A percentile compares a stretch with the other conserved stretches of the same genome.
phyloP scores from a whole-genome alignment of 2,888 invertebrate species.

The Tetragonula carbonaria region DNA sequence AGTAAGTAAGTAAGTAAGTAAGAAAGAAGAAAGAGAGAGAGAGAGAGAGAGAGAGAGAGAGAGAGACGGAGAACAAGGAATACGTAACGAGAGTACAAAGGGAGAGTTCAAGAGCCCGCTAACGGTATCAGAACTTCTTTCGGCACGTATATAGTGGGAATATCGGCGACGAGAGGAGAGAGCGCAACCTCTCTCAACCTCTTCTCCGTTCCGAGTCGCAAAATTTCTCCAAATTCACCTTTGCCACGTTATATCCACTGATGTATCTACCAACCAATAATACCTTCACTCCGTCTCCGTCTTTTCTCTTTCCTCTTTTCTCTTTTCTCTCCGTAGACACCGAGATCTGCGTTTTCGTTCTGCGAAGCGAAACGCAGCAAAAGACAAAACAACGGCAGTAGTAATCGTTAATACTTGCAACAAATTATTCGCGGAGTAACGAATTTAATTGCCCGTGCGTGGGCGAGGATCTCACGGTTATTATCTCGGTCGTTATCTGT shows the following conservation, averaged over 20 bases:
- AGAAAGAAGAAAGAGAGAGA: background rate
- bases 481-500: background rate
- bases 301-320: too few relatives aligned
- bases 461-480: too few relatives aligned
- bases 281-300: too few relatives aligned
- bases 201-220: slow-evolving; percentile 3
- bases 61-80: background rate
- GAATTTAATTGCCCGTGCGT: too few relatives aligned
- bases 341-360: too few relatives aligned
- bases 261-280: too few relatives aligned
- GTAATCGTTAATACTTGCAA: too few relatives aligned
- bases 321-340: too few relatives aligned
- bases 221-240: background rate
- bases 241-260: too few relatives aligned
- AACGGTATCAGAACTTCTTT: slow-evolving; percentile 76
- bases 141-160: background rate
- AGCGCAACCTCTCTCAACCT: slow-evolving; percentile 10
- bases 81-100: slow-evolving; percentile 17
- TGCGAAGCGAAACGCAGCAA: too few relatives aligned
- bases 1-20: background rate
- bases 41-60: background rate
- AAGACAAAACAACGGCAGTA: too few relatives aligned
- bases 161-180: background rate
- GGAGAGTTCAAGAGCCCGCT: slow-evolving; percentile 70
- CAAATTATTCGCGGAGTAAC: too few relatives aligned